Conservation (phyloP, 1,140 invertebrate genomes). For the Hyles vespertilio region DNA sequence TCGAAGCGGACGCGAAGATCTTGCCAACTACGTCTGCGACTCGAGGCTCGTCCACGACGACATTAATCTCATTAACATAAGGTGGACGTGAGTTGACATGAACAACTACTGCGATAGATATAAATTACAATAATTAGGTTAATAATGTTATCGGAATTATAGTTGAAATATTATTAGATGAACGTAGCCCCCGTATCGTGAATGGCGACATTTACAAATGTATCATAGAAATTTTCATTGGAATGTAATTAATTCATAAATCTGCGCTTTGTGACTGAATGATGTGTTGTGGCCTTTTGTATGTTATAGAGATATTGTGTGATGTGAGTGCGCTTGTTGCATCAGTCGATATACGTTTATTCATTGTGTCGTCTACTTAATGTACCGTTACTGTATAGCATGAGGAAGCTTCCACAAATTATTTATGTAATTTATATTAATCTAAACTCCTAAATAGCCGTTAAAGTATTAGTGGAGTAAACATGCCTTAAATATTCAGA, state of each 20-base stretch:
- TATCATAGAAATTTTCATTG: conserved; percentile 36
- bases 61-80: conserved; percentile 32
- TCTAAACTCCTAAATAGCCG: conserved; percentile 43
- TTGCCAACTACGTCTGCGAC: conserved; percentile 41
- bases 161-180: conserved; percentile 34
- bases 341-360: conserved; percentile 38
- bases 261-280: conserved; percentile 72
- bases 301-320: conserved; percentile 44
- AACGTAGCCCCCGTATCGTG: conserved; percentile 22
- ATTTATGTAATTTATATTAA: conserved; percentile 47
- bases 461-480: conserved; percentile 52
- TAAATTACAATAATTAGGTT: conserved; percentile 60
- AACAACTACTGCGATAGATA: conserved; percentile 44
- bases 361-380: conserved; percentile 47
- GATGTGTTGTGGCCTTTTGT: conserved; percentile 74
- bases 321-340: conserved; percentile 67
- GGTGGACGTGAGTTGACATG: conserved; percentile 42
- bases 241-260: conserved; percentile 25
- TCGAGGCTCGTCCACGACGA: conserved; percentile 36
- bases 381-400: conserved; percentile 37
- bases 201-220: conserved; percentile 28
- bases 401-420: conserved; percentile 51
- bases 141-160: conserved; percentile 32
- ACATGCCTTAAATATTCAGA: conserved; percentile 56
- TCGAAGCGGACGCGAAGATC: conserved; percentile 32